Percentiles rank a stretch among this genome's conserved stretches.
phyloP scores from a whole-genome alignment of 2,888 invertebrate genomes.

The Orchestes rusci region DNA sequence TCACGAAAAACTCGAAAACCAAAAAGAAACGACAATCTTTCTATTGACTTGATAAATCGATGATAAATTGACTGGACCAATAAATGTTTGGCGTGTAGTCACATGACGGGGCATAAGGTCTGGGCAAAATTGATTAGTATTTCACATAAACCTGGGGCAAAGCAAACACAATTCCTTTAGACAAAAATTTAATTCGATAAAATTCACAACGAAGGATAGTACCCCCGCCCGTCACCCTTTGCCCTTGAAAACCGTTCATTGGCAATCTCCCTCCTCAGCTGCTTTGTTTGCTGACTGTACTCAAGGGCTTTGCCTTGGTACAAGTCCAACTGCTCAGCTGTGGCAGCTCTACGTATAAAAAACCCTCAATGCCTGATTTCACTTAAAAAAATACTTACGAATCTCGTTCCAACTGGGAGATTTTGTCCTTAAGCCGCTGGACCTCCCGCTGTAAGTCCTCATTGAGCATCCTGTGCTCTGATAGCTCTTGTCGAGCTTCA shows the following conservation, averaged over 20 bases:
- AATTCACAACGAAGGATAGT: conserved; percentile 41
- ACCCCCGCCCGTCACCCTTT: conserved; percentile 39
- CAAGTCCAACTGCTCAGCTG: conserved; percentile 44
- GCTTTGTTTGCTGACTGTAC: conserved; percentile 48
- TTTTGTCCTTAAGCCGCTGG: conserved; percentile 49
- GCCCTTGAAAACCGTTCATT: conserved; percentile 48
- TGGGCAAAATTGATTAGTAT: too few species aligned
- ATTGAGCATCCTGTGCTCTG: conserved; percentile 54
- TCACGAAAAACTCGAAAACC: too few species aligned
- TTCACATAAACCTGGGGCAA: too few species aligned
- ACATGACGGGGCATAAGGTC: too few species aligned
- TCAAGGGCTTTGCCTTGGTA: conserved; percentile 50
- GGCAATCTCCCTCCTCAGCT: conserved; percentile 48
- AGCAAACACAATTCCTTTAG: too few species aligned
- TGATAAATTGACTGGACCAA: too few species aligned
- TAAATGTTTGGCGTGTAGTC: too few species aligned
- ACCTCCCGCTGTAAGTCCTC: conserved; percentile 61
- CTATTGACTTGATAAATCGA: too few species aligned
- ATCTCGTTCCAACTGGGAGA: conserved; percentile 47
- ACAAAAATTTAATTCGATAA: too few species aligned
- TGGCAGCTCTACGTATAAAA: conserved; percentile 28
- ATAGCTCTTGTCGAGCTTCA: conserved; percentile 53
- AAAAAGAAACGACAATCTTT: too few species aligned
- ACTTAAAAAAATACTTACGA: conserved; percentile 44
- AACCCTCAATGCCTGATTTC: too few species aligned